Percentiles rank a stretch among this genome's conserved stretches.
Evolutionary conservation across 2,888 invertebrate species (phyloP).

Genomic region (Prenolepis imparis): DNA sequence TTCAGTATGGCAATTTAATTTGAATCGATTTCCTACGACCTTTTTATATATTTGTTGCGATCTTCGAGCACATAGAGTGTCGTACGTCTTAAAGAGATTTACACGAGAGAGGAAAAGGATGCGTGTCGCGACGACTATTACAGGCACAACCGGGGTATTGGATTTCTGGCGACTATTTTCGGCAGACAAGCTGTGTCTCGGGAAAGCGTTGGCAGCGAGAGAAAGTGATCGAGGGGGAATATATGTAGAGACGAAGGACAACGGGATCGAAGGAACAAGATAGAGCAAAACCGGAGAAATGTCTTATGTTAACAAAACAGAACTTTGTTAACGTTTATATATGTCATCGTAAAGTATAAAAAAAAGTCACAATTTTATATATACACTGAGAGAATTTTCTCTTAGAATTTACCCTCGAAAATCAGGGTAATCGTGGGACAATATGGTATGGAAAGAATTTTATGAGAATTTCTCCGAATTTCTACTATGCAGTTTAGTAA

Average conservation of each 20-base stretch:
- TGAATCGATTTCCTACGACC: not conserved
- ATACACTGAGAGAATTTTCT: too few species aligned
- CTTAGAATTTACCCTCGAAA: too few species aligned
- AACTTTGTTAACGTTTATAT: slow-evolving; percentile 8
- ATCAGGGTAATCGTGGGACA: too few species aligned
- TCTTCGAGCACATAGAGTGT: not conserved
- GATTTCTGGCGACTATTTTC: slow-evolving; percentile 57
- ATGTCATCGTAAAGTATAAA: not conserved
- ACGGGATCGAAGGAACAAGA: not conserved
- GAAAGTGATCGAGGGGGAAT: slow-evolving; percentile 34
- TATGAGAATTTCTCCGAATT: too few species aligned
- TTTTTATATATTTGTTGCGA: not conserved
- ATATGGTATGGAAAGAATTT: too few species aligned
- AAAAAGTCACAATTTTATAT: not conserved
- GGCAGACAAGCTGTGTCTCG: slow-evolving; percentile 44
- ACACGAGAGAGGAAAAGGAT: slow-evolving; percentile 41
- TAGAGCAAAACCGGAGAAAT: not conserved
- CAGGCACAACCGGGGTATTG: slow-evolving; percentile 40
- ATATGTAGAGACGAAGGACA: slow-evolving; percentile 26
- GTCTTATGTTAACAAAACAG: not conserved
- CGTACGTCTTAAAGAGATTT: not conserved
- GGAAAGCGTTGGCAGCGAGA: slow-evolving; percentile 45
- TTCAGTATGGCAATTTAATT: not conserved
- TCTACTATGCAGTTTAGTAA: too few species aligned
- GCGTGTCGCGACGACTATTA: slow-evolving; percentile 42